A percentile compares a stretch with the other conserved stretches of the same genome.
phyloP scores from a whole-genome alignment of 2,113 vertebrate species.

The Ginglymostoma cirratum region DNA sequence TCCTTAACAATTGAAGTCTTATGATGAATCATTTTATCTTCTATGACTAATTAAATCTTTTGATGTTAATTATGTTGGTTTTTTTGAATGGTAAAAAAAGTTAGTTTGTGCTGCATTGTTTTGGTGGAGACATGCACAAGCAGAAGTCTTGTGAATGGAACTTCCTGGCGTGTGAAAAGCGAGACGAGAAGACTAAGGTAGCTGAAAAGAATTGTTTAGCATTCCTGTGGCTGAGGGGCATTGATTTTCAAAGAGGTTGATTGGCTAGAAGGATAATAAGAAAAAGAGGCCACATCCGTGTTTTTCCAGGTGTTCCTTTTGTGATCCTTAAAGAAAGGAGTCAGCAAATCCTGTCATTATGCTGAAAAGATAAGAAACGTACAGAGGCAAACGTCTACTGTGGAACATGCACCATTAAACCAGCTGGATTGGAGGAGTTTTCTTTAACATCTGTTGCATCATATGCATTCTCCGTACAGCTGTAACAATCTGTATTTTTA shows the following conservation, averaged over 20 bases:
- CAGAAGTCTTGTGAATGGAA: constrained; percentile 59
- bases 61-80: background rate
- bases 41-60: background rate
- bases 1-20: background rate
- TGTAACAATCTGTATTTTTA: background rate
- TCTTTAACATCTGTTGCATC: background rate
- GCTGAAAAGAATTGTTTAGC: constrained; percentile 60
- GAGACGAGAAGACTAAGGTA: constrained; percentile 47
- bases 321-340: constrained; percentile 52
- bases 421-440: background rate
- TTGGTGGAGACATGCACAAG: constrained; percentile 55
- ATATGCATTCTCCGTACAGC: background rate
- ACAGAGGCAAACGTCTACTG: background rate
- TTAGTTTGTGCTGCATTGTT: constrained; percentile 21
- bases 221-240: constrained; percentile 54
- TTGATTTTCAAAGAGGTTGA: constrained; percentile 38
- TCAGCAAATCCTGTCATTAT: constrained; percentile 52
- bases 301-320: constrained; percentile 70
- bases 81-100: background rate
- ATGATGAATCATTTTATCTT: background rate
- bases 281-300: constrained; percentile 51
- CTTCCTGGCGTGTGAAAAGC: constrained; percentile 65
- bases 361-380: constrained; percentile 49
- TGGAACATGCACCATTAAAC: background rate
- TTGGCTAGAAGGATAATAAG: constrained; percentile 45